phyloP scores from a whole-genome alignment of 30 jellyfish, hydroid and myxozoan genomes.

The Hydractinia symbiolongicarpus region DNA sequence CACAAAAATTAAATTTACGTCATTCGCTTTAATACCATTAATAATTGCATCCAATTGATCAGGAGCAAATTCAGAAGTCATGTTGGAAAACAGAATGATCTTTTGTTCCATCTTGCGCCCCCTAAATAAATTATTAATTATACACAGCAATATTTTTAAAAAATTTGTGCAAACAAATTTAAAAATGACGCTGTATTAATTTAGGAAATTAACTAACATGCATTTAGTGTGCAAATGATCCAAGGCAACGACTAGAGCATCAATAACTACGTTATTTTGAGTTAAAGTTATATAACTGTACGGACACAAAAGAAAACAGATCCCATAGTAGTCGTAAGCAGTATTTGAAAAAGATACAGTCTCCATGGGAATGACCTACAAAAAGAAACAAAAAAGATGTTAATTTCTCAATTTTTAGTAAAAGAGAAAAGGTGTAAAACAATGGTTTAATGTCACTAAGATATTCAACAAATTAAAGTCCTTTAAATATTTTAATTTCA shows the following conservation, averaged over 20 bases:
- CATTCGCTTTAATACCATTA: conserved; percentile 45
- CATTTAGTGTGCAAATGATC: conserved; percentile 66
- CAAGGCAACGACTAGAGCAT: conserved; percentile 90
- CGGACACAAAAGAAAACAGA: neutral
- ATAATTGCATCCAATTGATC: conserved; percentile 55
- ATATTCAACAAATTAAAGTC: no score
- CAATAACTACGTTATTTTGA: conserved; percentile 47
- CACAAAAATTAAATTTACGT: conserved; percentile 73
- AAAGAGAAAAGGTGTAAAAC: no score
- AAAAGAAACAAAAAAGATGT: conserved; percentile 9
- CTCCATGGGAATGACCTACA: conserved; percentile 68
- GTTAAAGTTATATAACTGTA: conserved; percentile 2
- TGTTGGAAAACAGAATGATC: conserved; percentile 65
- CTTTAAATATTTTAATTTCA: no score
- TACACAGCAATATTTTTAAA: neutral
- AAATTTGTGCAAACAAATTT: neutral
- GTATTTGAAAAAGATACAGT: conserved; percentile 63
- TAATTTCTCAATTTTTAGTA: neutral
- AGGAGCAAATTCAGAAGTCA: conserved; percentile 46
- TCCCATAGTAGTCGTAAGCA: neutral
- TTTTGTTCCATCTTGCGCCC: conserved; percentile 71
- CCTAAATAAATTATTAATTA: conserved; percentile 27
- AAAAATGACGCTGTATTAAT: neutral
- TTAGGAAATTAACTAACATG: conserved; percentile 31
- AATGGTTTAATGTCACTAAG: no score